Base-by-base conservation (phyloP, 2,113 vertebrate species). In the Pedetes capensis region DNA sequence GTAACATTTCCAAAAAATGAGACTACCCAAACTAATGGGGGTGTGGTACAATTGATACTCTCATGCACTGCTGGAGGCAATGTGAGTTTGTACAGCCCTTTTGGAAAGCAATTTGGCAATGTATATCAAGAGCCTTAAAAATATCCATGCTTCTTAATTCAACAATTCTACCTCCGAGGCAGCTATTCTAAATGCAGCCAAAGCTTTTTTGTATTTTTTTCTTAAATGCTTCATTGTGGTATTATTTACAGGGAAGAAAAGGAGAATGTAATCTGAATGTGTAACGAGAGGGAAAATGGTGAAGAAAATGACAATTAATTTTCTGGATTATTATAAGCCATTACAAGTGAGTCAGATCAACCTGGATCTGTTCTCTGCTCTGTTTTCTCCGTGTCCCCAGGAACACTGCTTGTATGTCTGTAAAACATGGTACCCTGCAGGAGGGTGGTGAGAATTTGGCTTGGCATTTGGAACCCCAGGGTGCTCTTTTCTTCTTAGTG, bases 71-170 rank as follows among this genome's bases (percentile, higher is more conserved):
- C 76, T 32, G 61, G 87, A 71, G 66, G 53, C 20, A 22, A 39
- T 27, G 27, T 53, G 68, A 72, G 20, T 53, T 55, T 51, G 7
- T 16, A 5, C 61, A 55, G 71, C 49, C 80, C 88, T 95, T 93
- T 93, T 37, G 32, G 49, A 93, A 95, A 64, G 37, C 75, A 76
- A 39, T 68, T 94, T 93, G 94, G 42, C 69, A 61, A 29, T 32
- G 34, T 51, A 27, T 29, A 89, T 95, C 47, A 71, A 91, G 55
- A 95, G 23, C 42, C 84, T 96, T 94, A 90, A 91, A 93, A 93
- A 87, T 76, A 96, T 32, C 55, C 22, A 3, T 2, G 8, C 82
- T 94, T 90, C 72, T 92, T 78, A 92, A 66, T 80, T 72, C 42
- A 66, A 78, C 1, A 34, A 25, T 22, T 69, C 44, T 93, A 68